Base-by-base conservation (phyloP, 2,113 vertebrate genomes). In the Toxotes chatareus region DNA sequence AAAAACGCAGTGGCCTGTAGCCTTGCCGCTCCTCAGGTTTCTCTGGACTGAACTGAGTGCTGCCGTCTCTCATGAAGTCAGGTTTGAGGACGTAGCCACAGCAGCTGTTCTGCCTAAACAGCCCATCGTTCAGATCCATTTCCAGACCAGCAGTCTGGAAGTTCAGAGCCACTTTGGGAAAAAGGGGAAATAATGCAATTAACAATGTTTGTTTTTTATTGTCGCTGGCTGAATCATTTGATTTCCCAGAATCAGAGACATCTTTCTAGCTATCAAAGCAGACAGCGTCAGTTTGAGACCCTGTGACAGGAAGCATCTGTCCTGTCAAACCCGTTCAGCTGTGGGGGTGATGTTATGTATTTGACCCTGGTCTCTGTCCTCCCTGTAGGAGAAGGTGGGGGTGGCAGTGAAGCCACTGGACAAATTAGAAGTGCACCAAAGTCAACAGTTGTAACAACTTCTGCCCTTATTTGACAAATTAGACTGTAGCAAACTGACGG, bases 81-180 rank as follows among this genome's bases (percentile, higher is more conserved):
- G 98, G 98, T 88, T 99, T 99, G 56, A 99, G 94, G 75, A 98
- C 92, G 0, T 96, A 99, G 79, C 98, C 98, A 0, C 96, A 98
- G 87, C 68, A 38, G 51, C 94, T 93, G 0, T 99, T 99, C 93
- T 97, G 97, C 76, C 89, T 92, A 91, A 99, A 99, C 49, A 97
- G 92, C 23, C 98, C 98, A 0, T 99, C 98, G 9, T 94, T 97
- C 72, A 99, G 94, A 81, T 99, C 98, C 98, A 99, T 99, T 86
- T 98, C 98, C 1, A 47, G 88, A 23, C 98, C 97, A 0, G 98
- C 97, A 0, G 96, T 99, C 95, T 99, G 98, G 91, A 99, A 96
- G 87, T 99, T 99, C 90, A 99, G 92, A 78, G 98, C 98, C 94
- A 98, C 98, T 95, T 80, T 68, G 27, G 51, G 61, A 62, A 66